A percentile compares a stretch with the other conserved stretches of the same genome.
phyloP scores from a whole-genome alignment of 2,797 vertebrate genomes.

The Hipposideros larvatus region DNA sequence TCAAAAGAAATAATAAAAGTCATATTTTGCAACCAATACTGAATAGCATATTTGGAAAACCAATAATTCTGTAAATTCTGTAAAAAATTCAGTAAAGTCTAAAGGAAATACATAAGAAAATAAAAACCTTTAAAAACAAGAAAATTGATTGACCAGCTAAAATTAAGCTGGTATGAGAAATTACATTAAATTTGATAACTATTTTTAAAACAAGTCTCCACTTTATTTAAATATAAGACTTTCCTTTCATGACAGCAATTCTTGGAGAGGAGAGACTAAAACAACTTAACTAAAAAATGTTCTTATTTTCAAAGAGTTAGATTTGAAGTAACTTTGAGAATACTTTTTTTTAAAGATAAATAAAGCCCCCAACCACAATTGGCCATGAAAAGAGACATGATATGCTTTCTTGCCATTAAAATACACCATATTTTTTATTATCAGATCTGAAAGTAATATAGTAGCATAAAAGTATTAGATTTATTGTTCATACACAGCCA shows the following conservation, averaged over 20 bases:
- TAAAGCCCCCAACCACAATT: not conserved
- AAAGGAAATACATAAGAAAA: not conserved
- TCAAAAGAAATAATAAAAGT: conserved; percentile 20
- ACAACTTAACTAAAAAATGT: not conserved
- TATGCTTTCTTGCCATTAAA: not conserved
- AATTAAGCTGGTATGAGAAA: not conserved
- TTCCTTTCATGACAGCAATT: not conserved
- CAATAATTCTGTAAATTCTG: not conserved
- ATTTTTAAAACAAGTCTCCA: not conserved
- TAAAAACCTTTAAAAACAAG: not conserved
- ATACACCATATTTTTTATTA: conserved; percentile 1
- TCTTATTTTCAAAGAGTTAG: not conserved
- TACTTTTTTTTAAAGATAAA: not conserved
- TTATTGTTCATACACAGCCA: not conserved
- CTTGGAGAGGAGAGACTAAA: not conserved
- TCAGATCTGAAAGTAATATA: conserved; percentile 34
- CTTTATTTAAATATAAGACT: not conserved
- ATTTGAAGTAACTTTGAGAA: conserved; percentile 3
- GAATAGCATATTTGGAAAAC: not conserved
- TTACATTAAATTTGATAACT: not conserved
- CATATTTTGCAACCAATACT: not conserved
- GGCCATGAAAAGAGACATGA: not conserved
- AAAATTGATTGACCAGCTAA: not conserved
- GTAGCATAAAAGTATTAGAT: conserved; percentile 37
- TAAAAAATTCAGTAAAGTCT: not conserved